These are phyloP conservation scores for Plebejus argus DNA, from an alignment of 2,888 invertebrate species.

Conservation along the genomic window DNA sequence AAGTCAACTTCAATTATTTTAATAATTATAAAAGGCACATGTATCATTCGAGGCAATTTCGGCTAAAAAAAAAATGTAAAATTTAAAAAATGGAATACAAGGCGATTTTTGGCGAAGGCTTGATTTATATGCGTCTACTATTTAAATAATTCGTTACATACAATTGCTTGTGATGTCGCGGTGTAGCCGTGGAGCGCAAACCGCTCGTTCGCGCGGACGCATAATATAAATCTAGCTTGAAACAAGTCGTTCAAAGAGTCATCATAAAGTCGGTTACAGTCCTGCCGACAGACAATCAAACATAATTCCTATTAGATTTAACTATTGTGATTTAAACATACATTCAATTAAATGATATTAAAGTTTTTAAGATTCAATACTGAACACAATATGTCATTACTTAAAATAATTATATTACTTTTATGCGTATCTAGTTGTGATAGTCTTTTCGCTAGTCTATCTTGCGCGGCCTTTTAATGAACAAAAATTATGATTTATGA, in stretches of 20 bases:
- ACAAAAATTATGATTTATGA: neutral
- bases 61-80: neutral
- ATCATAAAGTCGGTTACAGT: too few species aligned
- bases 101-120: neutral
- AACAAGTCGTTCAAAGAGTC: too few species aligned
- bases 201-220: too few species aligned
- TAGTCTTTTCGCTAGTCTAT: neutral
- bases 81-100: neutral
- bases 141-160: too few species aligned
- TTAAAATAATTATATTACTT: neutral
- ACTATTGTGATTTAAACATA: too few species aligned
- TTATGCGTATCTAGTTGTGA: constrained; percentile 4
- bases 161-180: too few species aligned
- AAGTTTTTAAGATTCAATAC: neutral
- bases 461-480: neutral
- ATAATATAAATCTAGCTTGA: too few species aligned
- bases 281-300: too few species aligned
- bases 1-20: neutral
- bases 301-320: too few species aligned
- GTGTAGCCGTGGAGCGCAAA: too few species aligned
- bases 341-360: neutral
- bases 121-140: too few species aligned
- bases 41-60: neutral
- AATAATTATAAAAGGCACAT: neutral
- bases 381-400: neutral